Conservation (phyloP, 2,113 vertebrate genomes). For the Phylloscopus whistleri region DNA sequence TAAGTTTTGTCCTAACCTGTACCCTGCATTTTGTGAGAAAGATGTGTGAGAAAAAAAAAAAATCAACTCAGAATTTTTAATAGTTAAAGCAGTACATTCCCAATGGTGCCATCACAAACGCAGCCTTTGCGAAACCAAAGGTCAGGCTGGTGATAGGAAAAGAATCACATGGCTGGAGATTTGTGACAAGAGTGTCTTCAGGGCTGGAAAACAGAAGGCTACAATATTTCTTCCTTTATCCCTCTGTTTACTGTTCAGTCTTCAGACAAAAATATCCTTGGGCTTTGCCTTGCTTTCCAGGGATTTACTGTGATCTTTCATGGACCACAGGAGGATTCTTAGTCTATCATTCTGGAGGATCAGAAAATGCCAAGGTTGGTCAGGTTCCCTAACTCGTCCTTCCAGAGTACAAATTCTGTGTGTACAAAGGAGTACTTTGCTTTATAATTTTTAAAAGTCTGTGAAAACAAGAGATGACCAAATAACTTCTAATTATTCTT, state of each 20-base stretch:
- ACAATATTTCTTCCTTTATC: neutral
- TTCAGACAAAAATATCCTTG: neutral
- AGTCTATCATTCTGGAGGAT: neutral
- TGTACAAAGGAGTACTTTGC: neutral
- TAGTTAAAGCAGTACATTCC: neutral
- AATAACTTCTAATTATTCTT: neutral
- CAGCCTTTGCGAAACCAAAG: neutral
- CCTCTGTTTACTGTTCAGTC: neutral
- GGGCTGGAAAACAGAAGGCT: neutral
- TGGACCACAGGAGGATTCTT: neutral
- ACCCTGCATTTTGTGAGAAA: neutral
- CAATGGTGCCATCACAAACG: neutral
- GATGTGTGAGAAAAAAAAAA: neutral
- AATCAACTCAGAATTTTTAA: neutral
- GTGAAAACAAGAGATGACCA: neutral
- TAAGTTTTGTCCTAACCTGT: neutral
- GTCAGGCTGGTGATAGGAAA: neutral
- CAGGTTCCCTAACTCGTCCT: neutral
- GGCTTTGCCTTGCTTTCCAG: neutral
- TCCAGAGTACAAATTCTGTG: neutral
- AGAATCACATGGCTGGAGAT: neutral
- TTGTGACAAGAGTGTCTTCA: neutral
- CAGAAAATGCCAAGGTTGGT: neutral
- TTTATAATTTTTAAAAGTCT: neutral
- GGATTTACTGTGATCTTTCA: neutral